phyloP scores from a whole-genome alignment of 1,140 invertebrate genomes.

The Proctacanthus coquilletti region DNA sequence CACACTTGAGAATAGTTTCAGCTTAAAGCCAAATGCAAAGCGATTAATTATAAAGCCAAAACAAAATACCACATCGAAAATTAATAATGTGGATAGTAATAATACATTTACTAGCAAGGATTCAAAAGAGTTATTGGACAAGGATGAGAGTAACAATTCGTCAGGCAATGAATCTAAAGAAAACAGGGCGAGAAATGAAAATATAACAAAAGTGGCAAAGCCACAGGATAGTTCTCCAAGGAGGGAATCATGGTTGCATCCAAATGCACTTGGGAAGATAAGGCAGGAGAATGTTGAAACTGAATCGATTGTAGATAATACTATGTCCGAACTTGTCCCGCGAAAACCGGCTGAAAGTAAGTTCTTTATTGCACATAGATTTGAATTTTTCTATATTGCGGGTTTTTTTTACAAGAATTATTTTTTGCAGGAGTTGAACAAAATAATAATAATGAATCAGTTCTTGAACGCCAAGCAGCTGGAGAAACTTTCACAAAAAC shows the following conservation, averaged over 20 bases:
- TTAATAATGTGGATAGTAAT: neutral
- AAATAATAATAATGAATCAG: too few species aligned
- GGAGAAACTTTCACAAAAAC: too few species aligned
- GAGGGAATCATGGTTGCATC: constrained; percentile 27
- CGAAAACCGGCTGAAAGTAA: constrained; percentile 19
- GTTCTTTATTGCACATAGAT: too few species aligned
- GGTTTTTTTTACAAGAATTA: too few species aligned
- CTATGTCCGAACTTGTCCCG: constrained; percentile 18
- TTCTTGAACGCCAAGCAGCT: too few species aligned
- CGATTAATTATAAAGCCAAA: constrained; percentile 39
- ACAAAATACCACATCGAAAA: too few species aligned
- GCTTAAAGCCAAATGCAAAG: constrained; percentile 44
- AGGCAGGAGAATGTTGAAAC: constrained; percentile 22
- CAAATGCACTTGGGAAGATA: constrained; percentile 23
- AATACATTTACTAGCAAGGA: too few species aligned
- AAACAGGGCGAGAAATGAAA: too few species aligned
- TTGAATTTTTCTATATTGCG: too few species aligned
- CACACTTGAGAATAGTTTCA: constrained; percentile 42
- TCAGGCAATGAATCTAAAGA: neutral
- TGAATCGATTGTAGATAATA: constrained; percentile 17
- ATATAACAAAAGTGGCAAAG: neutral
- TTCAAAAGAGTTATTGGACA: too few species aligned
- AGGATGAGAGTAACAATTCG: neutral
- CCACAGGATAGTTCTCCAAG: neutral
- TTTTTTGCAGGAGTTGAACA: too few species aligned